Evolutionary conservation across 2,113 vertebrate genomes (phyloP), one percentile per base, ranked within the genome.

Genomic region (Crotalus helleri): DNA sequence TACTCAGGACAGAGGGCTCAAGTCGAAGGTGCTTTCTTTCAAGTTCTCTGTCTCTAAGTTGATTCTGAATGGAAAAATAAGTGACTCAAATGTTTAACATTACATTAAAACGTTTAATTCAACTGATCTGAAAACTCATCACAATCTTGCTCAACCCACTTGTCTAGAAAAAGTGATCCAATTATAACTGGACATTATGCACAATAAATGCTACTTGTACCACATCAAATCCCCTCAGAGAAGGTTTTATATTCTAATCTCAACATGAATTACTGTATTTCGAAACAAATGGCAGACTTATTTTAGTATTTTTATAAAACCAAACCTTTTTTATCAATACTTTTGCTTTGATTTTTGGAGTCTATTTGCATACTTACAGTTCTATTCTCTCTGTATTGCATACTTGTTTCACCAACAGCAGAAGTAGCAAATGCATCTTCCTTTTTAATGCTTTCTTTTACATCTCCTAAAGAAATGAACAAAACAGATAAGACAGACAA

Each of bases 1-100:
- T 98, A 90, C 98, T 99, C n/a, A 99, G 97, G 33, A 98, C 93
- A 88, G 98, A 97, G 51, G 97, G 95, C 90, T 95, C 94, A 21
- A 19, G 29, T 15, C 95, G 92, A 92, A 87, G 24, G 3, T 69
- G 51, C 17, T 91, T 11, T 0, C 85, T 93, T 85, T 94, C 93
- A 87, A 10, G 23, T n/a, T 95, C 95, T 49, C 26, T 89, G 74
- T 81, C 90, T 58, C 15, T 57, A 91, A 94, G 74, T 92, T 39
- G 94, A 46, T 93, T 97, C 98, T 98, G 92, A 81, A 95, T 96
- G 46, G 93, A 93, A 93, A 0, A 94, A 0, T 44, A 96, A 81
- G 93, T 51, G 1, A 0, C 93, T 33, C 21, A 51, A 15, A 89
- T 88, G 29, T 86, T 93, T 33, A 92, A 93, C 44, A 26, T 85